Evolutionary conservation across 1,140 invertebrate genomes (phyloP), one percentile per base, ranked within the genome.

Genomic region (Gonioctena quinquepunctata): DNA sequence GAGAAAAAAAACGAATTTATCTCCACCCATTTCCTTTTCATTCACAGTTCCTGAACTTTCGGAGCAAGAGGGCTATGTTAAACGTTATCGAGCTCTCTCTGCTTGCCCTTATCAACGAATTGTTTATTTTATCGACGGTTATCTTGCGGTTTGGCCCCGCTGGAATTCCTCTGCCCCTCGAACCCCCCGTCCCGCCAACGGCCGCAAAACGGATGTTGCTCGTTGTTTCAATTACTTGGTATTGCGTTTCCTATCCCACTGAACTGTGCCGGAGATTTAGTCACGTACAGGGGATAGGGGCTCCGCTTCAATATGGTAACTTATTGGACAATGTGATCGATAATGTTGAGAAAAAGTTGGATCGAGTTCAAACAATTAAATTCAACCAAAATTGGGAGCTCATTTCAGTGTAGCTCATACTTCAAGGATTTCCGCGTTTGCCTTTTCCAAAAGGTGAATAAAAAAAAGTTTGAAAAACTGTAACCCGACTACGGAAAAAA

Each of bases 91-190:
- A 42, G 13, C 33, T 11, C 11, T n/a, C 11, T 13, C 11, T n/a
- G 19, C 4, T 25, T 22, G 54, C 54, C 54, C 21, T 57, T 57
- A 57, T 57, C 54, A 57, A 57, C 22, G 19, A 57, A 13, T 57
- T 42, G 33, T 42, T 42, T 42, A 57, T 57, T 42, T 42, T 42
- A 57, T 57, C 54, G 54, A 25, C 54, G 54, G 54, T 57, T 57
- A 57, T 57, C 54, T 57, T 13, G 54, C 11, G 54, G 54, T 57
- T 57, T 23, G 25, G 54, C 54, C 54, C 25, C 54, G 21, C 21
- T 3, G 54, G 18, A 21, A 23, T 57, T 13, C 21, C 54, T 18
- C 48, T n/a, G n/a, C n/a, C 33, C 33, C 33, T n/a, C 28, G 7
- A 13, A 1, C 54, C 22, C 25, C 25, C 11, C 54, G 21, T 21